A percentile compares a stretch with the other conserved stretches of the same genome.
Evolutionary conservation across 2,888 invertebrate species (phyloP).

Genomic region (Heliconius ethilla): DNA sequence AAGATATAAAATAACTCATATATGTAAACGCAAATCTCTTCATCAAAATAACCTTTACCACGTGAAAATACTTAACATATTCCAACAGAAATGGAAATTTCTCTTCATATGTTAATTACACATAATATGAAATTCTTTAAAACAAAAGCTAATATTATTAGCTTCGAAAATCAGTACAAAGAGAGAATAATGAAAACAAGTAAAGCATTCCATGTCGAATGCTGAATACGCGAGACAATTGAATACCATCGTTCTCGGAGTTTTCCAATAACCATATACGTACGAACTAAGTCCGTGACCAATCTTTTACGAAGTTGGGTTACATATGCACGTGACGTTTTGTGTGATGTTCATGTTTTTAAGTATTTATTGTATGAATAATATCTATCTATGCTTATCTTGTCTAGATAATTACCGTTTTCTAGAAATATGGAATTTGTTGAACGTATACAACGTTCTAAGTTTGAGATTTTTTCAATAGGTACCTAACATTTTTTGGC

Average conservation of each 20-base stretch:
- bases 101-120: neutral
- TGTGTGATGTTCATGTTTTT: conserved; percentile 16
- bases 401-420: conserved; percentile 2
- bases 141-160: neutral
- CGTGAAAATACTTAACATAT: neutral
- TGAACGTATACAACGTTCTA: too few relatives aligned
- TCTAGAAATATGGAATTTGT: neutral
- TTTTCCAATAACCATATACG: conserved; percentile 22
- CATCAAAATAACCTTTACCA: neutral
- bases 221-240: conserved; percentile 33
- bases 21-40: neutral
- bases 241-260: conserved; percentile 24
- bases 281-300: conserved; percentile 6
- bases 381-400: neutral
- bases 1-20: neutral
- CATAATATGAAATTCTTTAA: neutral
- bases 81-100: neutral
- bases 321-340: conserved; percentile 18
- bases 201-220: conserved; percentile 31
- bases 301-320: conserved; percentile 30
- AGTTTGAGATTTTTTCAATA: neutral
- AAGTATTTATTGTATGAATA: conserved; percentile 11
- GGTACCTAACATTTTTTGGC: neutral
- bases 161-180: conserved; percentile 16
- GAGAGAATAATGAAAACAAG: neutral